Base-by-base conservation (phyloP, 2,113 vertebrate species). In the Phrynosoma blainvillii region DNA sequence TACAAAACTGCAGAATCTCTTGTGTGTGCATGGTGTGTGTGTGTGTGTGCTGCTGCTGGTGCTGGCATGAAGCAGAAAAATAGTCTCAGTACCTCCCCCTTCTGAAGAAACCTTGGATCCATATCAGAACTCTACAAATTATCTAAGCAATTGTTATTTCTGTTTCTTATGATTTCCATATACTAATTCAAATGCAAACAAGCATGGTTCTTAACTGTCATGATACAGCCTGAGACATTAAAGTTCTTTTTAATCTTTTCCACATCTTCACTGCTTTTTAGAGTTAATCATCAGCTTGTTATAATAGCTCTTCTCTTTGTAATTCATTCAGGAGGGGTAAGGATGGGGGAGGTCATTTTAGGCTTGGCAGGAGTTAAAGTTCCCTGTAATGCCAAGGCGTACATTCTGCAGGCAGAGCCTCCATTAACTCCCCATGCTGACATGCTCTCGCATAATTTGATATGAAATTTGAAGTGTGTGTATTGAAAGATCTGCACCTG, bases 291-390 rank as follows among this genome's bases (percentile, higher is more conserved):
- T 89, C 0, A 1, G 82, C 77, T 89, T 84, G 42, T 90, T 89
- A 52, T 75, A 86, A 65, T 75, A 11, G 68, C 21, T 70, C 59
- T 85, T 66, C 85, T 80, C 81, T 36, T 83, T 90, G 4, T 23
- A 25, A 92, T 92, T 93, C 52, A 71, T 93, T 93, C 93, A 90
- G 75, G 80, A 12, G 90, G 86, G 88, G 82, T 71, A 87, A 36
- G 5, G 23, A 18, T 7, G 30, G 42, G 13, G 16, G 32, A 89
- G 78, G 78, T 92, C 76, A 79, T 91, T 93, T 94, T 91, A 89
- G 82, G 76, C 66, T 93, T 93, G 90, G 90, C 89, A 89, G 88
- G 76, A 94, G 86, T 94, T 93, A 89, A 93, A 93, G 59, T 89
- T 91, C 84, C 30, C 10, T 79, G 80, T 94, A 93, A 95, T 90